phyloP scores from a whole-genome alignment of 2,113 vertebrate genomes.

The Oplegnathus fasciatus region DNA sequence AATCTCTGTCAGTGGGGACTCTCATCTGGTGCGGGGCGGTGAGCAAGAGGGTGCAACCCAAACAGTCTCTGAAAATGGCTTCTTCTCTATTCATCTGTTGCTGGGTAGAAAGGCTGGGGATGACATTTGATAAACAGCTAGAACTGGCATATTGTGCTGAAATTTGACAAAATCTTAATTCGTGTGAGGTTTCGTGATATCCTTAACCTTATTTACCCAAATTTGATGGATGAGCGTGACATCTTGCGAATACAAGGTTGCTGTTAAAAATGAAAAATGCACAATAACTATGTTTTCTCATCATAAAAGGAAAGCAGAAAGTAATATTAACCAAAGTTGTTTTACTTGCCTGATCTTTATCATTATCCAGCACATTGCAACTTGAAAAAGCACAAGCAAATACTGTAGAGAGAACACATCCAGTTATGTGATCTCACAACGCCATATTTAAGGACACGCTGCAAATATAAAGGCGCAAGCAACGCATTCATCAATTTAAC shows the following conservation, averaged over 20 bases:
- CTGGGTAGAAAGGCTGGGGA: slow-evolving; percentile 12
- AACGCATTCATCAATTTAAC: not conserved
- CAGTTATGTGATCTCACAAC: not conserved
- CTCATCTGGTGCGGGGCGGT: slow-evolving; percentile 42
- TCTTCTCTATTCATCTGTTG: slow-evolving; percentile 39
- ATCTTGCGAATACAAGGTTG: not conserved
- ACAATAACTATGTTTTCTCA: not conserved
- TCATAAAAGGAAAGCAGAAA: not conserved
- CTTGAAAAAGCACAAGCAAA: not conserved
- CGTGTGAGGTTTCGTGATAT: not conserved
- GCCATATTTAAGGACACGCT: not conserved
- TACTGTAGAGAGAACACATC: not conserved
- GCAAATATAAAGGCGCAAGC: not conserved
- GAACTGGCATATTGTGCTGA: not conserved
- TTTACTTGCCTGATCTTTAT: not conserved
- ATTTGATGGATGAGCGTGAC: not conserved
- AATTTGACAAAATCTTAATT: not conserved
- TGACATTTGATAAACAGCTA: slow-evolving; percentile 20
- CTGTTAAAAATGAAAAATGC: not conserved
- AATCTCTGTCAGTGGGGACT: slow-evolving; percentile 68
- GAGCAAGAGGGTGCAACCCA: slow-evolving; percentile 59
- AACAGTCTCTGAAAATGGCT: slow-evolving; percentile 42
- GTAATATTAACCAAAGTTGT: not conserved
- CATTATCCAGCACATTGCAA: not conserved
- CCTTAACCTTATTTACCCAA: not conserved